Conservation (phyloP, 2,888 invertebrate species). For the Strigamia maritima region DNA sequence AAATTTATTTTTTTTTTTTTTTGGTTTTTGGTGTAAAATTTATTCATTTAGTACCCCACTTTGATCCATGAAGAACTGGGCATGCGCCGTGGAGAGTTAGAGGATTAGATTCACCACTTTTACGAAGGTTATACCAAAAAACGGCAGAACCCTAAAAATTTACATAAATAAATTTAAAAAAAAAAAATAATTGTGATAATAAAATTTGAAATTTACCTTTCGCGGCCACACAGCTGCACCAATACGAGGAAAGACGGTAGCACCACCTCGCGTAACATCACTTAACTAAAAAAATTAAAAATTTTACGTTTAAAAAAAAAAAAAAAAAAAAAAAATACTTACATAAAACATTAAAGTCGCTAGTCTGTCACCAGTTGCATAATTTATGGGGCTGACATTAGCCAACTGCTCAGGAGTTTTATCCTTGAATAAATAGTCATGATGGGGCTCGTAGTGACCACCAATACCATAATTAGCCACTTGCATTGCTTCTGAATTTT, state of each 20-base stretch:
- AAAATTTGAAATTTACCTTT: constrained; percentile 38
- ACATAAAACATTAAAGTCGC: constrained; percentile 49
- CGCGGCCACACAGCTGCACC: constrained; percentile 47
- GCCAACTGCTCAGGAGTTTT: constrained; percentile 42
- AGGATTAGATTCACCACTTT: constrained; percentile 52
- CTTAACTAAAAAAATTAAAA: constrained; percentile 44
- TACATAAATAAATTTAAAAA: background rate
- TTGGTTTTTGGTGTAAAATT: background rate
- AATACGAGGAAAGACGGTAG: constrained; percentile 49
- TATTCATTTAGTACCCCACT: constrained; percentile 52
- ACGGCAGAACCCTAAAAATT: constrained; percentile 51
- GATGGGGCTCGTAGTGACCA: constrained; percentile 56
- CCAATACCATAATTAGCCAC: constrained; percentile 56
- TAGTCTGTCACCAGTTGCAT: constrained; percentile 45
- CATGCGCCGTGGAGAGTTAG: constrained; percentile 56
- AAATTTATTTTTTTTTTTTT: background rate
- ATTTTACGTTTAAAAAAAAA: background rate
- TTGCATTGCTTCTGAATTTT: constrained; percentile 49
- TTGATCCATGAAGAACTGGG: constrained; percentile 54
- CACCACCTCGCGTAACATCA: constrained; percentile 47
- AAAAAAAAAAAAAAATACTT: constrained; percentile 39
- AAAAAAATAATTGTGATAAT: background rate
- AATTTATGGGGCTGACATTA: background rate
- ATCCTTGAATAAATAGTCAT: constrained; percentile 47
- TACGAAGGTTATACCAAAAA: constrained; percentile 55